phyloP scores from a whole-genome alignment of 2,113 vertebrate species.

The Zosterops pallidus region DNA sequence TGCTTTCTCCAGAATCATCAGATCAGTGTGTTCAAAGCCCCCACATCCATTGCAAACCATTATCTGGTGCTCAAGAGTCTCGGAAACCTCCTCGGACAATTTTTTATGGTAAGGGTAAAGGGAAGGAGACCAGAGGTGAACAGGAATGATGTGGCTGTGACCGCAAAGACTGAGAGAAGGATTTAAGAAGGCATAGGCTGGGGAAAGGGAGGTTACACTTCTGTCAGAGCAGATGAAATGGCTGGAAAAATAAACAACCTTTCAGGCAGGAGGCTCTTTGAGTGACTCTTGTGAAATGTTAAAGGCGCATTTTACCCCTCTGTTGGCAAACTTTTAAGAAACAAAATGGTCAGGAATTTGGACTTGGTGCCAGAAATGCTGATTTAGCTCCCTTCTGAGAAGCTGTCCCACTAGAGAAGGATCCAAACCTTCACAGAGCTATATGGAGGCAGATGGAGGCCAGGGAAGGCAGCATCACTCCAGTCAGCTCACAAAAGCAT shows the following conservation, averaged over 20 bases:
- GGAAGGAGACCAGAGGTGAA: not conserved
- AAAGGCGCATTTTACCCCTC: not conserved
- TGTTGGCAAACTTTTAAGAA: not conserved
- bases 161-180: not conserved
- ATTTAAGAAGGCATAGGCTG: not conserved
- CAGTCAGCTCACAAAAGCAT: not conserved
- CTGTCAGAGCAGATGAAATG: not conserved
- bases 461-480: not conserved
- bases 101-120: not conserved
- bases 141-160: not conserved
- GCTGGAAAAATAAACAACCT: not conserved
- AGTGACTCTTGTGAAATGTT: not conserved
- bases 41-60: not conserved
- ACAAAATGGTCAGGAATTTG: not conserved
- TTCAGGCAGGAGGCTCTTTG: not conserved
- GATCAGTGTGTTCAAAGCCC: not conserved
- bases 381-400: not conserved
- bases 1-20: not conserved
- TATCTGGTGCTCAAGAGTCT: not conserved
- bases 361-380: not conserved
- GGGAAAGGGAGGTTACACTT: not conserved
- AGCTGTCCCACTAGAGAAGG: not conserved
- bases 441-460: not conserved
- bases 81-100: not conserved
- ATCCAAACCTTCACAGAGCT: not conserved